phyloP scores from a whole-genome alignment of 2,797 vertebrate species.

The Agapornis canus region DNA sequence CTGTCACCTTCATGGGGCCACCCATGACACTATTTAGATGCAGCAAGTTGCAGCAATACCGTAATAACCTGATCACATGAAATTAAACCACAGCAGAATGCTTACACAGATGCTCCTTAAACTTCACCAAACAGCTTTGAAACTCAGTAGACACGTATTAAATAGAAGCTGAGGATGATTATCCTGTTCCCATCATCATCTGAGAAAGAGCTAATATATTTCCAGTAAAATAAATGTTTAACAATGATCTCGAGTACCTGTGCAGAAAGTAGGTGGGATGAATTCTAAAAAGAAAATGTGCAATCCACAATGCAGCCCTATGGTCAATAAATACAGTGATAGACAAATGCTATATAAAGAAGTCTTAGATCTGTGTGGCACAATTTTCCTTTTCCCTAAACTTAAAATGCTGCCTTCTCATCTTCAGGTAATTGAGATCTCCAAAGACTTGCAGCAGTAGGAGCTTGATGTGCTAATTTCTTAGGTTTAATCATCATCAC shows the following conservation, averaged over 20 bases:
- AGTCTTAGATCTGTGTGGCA: background rate
- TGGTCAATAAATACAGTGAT: background rate
- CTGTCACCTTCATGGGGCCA: background rate
- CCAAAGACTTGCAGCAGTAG: background rate
- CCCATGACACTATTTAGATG: background rate
- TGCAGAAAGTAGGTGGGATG: background rate
- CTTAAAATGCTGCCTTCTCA: background rate
- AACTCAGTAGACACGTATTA: background rate
- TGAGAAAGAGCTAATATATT: background rate
- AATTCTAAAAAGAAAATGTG: background rate
- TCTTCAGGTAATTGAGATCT: background rate
- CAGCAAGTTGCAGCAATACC: background rate
- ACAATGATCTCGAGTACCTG: background rate
- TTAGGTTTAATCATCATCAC: background rate
- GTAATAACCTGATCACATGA: background rate
- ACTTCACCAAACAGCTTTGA: conserved; percentile 6
- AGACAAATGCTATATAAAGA: background rate
- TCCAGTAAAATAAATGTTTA: background rate
- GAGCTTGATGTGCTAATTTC: background rate
- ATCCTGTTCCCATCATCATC: background rate
- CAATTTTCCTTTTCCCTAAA: background rate
- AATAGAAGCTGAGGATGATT: background rate
- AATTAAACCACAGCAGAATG: background rate
- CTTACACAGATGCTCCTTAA: background rate
- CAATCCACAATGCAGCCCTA: background rate